Conservation (phyloP, 1,140 invertebrate species). For the Saxidomus purpurata region DNA sequence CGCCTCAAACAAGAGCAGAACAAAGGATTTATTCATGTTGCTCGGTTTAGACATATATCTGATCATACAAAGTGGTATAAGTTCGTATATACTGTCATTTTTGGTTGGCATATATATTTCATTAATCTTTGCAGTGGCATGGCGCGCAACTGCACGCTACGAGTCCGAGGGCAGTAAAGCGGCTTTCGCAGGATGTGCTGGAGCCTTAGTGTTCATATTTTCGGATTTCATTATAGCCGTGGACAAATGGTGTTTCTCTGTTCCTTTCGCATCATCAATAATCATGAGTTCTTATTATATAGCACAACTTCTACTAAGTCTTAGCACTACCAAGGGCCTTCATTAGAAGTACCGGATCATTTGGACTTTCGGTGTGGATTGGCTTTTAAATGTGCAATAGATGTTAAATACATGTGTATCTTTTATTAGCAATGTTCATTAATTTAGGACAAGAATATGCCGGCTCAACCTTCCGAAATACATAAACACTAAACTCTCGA, state of each 20-base stretch:
- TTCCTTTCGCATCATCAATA: slow-evolving; percentile 54
- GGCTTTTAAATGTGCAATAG: no score
- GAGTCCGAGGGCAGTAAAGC: slow-evolving; percentile 50
- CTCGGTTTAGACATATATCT: slow-evolving; percentile 54
- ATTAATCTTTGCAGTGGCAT: slow-evolving; percentile 64
- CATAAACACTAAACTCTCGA: no score
- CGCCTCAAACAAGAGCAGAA: background rate
- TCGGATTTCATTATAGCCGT: slow-evolving; percentile 72
- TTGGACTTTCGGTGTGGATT: no score
- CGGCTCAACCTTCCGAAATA: no score
- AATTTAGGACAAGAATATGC: no score
- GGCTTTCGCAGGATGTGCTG: slow-evolving; percentile 55
- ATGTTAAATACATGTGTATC: no score
- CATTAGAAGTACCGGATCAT: no score
- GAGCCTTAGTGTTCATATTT: slow-evolving; percentile 60
- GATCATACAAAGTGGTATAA: slow-evolving; percentile 61
- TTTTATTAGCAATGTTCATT: no score
- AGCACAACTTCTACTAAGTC: slow-evolving; percentile 67
- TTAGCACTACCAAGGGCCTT: slow-evolving; percentile 53
- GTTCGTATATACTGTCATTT: slow-evolving; percentile 53
- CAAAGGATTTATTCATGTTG: slow-evolving; percentile 60
- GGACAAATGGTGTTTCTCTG: slow-evolving; percentile 62
- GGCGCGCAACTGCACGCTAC: slow-evolving; percentile 62
- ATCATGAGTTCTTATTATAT: slow-evolving; percentile 69
- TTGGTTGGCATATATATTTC: slow-evolving; percentile 62